Evolutionary conservation across 2,888 invertebrate species (phyloP).

Genomic region (Rhodophaea formosa): DNA sequence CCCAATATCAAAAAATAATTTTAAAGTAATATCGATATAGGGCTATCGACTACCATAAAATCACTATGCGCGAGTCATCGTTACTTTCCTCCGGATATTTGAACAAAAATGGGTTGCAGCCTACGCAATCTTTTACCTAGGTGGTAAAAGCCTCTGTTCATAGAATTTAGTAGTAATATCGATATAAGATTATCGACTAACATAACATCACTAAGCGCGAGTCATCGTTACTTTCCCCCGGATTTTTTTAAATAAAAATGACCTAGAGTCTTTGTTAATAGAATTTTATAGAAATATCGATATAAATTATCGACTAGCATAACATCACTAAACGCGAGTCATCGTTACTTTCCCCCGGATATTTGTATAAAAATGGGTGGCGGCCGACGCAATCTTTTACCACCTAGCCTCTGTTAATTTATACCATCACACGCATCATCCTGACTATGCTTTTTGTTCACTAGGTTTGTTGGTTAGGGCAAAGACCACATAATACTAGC

Average conservation of each 20-base stretch:
- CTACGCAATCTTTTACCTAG: constrained; percentile 46
- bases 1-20: too few species aligned
- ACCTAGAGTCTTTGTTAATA: too few species aligned
- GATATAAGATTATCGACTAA: constrained; percentile 23
- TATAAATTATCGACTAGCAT: constrained; percentile 23
- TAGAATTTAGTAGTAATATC: constrained; percentile 19
- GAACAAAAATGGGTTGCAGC: constrained; percentile 48
- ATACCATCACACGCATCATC: neutral
- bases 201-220: constrained; percentile 33
- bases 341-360: constrained; percentile 44
- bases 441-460: neutral
- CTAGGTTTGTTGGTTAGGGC: neutral
- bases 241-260: constrained; percentile 53
- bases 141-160: neutral
- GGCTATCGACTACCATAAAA: constrained; percentile 28
- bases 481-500: too few species aligned
- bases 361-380: constrained; percentile 51
- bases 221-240: constrained; percentile 43
- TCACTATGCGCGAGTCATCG: constrained; percentile 37
- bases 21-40: constrained; percentile 22
- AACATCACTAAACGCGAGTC: constrained; percentile 37
- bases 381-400: constrained; percentile 44
- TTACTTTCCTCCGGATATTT: constrained; percentile 46
- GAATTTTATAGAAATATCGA: constrained; percentile 23
- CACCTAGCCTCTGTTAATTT: constrained; percentile 13